Conservation (phyloP, 2,113 vertebrate genomes). For the Solea solea region DNA sequence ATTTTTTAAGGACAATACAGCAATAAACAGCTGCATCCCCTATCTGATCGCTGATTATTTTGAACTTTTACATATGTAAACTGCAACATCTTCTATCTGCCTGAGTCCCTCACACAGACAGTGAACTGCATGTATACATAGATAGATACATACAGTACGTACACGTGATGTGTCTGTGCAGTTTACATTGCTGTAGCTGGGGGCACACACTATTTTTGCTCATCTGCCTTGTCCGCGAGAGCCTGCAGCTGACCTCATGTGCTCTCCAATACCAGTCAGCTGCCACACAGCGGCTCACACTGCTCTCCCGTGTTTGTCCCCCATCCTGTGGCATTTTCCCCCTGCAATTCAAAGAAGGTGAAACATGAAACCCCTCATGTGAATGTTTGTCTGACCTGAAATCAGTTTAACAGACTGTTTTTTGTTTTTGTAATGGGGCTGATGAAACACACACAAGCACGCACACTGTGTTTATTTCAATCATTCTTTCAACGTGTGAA, state of each 20-base stretch:
- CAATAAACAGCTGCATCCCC: too few relatives aligned
- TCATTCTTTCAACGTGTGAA: not conserved
- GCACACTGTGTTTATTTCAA: not conserved
- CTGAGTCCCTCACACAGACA: not conserved
- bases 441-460: too few relatives aligned
- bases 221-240: constrained; percentile 15
- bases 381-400: not conserved
- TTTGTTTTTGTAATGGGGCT: too few relatives aligned
- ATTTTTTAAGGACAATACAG: too few relatives aligned
- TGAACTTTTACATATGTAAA: not conserved
- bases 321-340: not conserved
- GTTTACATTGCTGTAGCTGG: constrained; percentile 1
- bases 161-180: not conserved
- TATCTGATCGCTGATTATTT: not conserved
- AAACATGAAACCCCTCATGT: not conserved
- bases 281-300: constrained; percentile 19
- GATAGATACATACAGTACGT: not conserved
- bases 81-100: too few relatives aligned
- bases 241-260: constrained; percentile 43
- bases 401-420: not conserved
- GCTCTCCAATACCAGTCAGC: constrained; percentile 25
- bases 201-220: constrained; percentile 41
- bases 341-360: not conserved
- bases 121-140: not conserved
- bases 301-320: not conserved